Conservation (phyloP, 2,888 invertebrate species). For the Scrobipalpa costella region DNA sequence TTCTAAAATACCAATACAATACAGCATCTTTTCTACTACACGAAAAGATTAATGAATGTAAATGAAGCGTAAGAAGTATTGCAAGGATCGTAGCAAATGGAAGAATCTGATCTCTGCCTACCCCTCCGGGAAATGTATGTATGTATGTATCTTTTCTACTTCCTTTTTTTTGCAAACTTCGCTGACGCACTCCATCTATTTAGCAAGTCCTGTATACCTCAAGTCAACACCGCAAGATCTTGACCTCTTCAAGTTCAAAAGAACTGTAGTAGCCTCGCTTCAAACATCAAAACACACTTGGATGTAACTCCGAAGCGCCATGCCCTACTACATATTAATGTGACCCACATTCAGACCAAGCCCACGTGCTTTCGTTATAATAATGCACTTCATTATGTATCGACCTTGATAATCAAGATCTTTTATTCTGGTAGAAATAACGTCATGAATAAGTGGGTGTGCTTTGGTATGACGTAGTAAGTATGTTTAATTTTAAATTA, state of each 20-base stretch:
- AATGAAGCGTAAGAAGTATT: too few species aligned
- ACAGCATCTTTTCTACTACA: too few species aligned
- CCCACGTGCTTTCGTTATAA: constrained; percentile 1
- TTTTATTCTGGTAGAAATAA: not conserved
- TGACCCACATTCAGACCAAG: constrained; percentile 12
- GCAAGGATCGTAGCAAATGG: too few species aligned
- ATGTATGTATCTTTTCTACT: too few species aligned
- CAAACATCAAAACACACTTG: not conserved
- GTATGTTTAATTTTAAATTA: not conserved
- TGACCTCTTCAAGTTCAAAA: constrained; percentile 20
- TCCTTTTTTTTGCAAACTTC: constrained; percentile 60
- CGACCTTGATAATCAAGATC: constrained; percentile 7
- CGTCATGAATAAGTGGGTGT: not conserved
- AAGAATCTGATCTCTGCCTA: too few species aligned
- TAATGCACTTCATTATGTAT: not conserved
- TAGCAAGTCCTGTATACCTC: not conserved
- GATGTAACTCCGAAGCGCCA: constrained; percentile 1
- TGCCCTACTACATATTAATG: constrained; percentile 13
- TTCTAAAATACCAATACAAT: too few species aligned
- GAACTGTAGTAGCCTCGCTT: not conserved
- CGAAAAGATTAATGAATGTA: too few species aligned
- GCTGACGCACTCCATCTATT: not conserved
- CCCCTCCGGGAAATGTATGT: too few species aligned
- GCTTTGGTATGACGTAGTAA: not conserved
- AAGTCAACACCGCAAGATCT: constrained; percentile 15